A percentile compares a stretch with the other conserved stretches of the same genome.
phyloP scores from a whole-genome alignment of 2,888 invertebrate genomes.

The Pristionchus exspectatus region DNA sequence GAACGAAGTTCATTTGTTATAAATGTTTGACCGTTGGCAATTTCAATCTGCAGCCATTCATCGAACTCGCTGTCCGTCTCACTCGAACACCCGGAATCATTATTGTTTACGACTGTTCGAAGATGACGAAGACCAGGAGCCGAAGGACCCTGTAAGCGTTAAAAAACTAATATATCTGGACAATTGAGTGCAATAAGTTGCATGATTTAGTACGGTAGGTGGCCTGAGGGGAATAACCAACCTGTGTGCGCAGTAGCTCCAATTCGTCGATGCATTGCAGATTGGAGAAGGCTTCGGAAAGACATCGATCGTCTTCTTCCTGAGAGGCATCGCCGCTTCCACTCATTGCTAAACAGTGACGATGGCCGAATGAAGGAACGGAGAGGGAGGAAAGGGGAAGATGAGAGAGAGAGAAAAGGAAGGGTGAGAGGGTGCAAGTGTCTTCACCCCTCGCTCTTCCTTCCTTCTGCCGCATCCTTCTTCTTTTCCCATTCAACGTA shows the following conservation, averaged over 20 bases:
- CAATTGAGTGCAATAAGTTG: no score
- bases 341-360: slow-evolving; percentile 5
- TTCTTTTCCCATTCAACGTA: neutral
- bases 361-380: slow-evolving; percentile 6
- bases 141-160: neutral
- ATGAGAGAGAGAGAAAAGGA: neutral
- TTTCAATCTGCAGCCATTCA: neutral
- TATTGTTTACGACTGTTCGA: no score
- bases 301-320: neutral
- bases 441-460: neutral
- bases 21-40: neutral
- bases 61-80: neutral
- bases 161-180: no score
- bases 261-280: slow-evolving; percentile 11
- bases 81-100: neutral
- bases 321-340: neutral
- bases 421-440: neutral
- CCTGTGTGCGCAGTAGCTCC: neutral
- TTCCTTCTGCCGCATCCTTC: neutral
- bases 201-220: neutral
- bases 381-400: slow-evolving; percentile 2
- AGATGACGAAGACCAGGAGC: neutral
- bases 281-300: neutral
- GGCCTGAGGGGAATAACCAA: neutral
- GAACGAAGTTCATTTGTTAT: neutral